These are phyloP conservation scores for Ptiloglossa arizonensis DNA, from an alignment of 1,140 invertebrate species.

Conservation along the genomic window DNA sequence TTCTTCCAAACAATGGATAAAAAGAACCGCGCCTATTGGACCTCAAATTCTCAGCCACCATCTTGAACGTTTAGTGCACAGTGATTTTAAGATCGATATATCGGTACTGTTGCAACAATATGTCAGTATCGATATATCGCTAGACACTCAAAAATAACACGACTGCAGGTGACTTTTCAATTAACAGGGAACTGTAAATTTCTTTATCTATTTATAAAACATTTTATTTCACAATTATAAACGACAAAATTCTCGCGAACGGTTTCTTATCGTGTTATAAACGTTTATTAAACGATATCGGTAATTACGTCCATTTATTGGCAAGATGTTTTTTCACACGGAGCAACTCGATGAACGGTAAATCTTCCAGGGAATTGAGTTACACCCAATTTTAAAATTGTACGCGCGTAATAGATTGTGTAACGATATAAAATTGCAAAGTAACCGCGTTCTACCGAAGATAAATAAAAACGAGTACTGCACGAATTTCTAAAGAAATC, in stretches of 20 bases:
- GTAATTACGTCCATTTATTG: neutral
- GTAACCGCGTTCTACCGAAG: neutral
- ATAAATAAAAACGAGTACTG: neutral
- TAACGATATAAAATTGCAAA: neutral
- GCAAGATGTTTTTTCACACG: neutral
- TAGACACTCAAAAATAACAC: slow-evolving; percentile 1
- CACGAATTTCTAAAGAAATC: neutral
- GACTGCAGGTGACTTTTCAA: neutral
- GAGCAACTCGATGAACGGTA: neutral
- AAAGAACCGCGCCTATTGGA: slow-evolving; percentile 66
- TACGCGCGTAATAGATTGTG: neutral
- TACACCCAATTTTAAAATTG: neutral
- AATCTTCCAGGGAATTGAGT: neutral
- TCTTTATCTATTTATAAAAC: no score
- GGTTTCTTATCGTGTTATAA: no score
- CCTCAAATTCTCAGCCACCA: slow-evolving; percentile 58
- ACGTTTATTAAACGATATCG: no score
- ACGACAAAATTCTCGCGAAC: no score
- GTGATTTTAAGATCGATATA: slow-evolving; percentile 52
- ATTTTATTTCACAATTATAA: neutral
- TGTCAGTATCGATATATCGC: slow-evolving; percentile 37
- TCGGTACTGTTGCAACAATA: slow-evolving; percentile 21
- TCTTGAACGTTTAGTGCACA: slow-evolving; percentile 54
- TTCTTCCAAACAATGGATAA: slow-evolving; percentile 38
- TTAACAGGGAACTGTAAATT: neutral